Evolutionary conservation across 2,797 vertebrate species (phyloP), one percentile per base, ranked within the genome.

Genomic region (Knipowitschia caucasica): DNA sequence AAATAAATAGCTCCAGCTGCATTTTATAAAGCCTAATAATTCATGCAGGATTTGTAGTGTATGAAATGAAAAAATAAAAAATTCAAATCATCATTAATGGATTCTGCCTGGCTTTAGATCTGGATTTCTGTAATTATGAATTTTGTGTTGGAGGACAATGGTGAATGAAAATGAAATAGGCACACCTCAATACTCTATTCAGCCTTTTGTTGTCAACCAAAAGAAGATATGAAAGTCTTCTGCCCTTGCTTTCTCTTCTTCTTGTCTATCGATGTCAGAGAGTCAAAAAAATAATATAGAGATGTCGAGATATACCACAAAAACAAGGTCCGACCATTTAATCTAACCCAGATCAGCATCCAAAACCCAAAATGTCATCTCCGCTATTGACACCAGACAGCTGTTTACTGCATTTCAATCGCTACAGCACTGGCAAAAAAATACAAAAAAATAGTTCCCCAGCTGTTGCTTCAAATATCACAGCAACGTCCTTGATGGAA

Each of bases 401-500:
- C 23, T 44, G 14, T 27, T 27, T 44, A 18, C 43, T 17, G 6
- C 43, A 46, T 27, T 46, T 14, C 44, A 31, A 53, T 31, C 7
- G 1, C 11, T 24, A 36, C 20, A 23, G 18, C 20, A n/a, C n/a
- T n/a, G n/a, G 7, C 15, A 23, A 11, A 25, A 31, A 30, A 43
- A 7, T 31, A 14, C 25, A 7, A 26, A n/a, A 18, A n/a, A n/a
- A 26, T 24, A n/a, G 18, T 18, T 14, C 31, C 1, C 14, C 59
- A 31, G 42, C 24, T 61, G 25, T 10, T 26, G 24, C 26, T 30
- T 43, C 2, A 4, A 35, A 60, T 54, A 55, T 20, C 53, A 51
- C 42, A 33, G 44, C 21, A 25, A 15, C 27, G 7, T 26, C 33
- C 43, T 14, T 33, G 3, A 61, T 18, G 29, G 54, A 44, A 74